phyloP scores from a whole-genome alignment of 2,113 vertebrate species.

The Odocoileus virginianus region DNA sequence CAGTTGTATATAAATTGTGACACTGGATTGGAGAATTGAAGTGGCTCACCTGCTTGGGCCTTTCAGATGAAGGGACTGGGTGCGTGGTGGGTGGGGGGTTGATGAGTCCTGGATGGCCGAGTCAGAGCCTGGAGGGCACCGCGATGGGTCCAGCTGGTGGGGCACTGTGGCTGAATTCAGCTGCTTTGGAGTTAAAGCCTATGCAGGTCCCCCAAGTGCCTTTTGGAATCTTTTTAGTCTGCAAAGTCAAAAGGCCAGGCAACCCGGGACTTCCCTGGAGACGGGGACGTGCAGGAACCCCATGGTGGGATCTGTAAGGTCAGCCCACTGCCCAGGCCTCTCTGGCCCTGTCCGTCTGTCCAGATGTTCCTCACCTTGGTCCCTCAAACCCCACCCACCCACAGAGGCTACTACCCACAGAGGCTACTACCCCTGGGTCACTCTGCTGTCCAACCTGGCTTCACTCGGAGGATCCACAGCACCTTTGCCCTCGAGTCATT shows the following conservation, averaged over 20 bases:
- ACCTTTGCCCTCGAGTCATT: fast-evolving
- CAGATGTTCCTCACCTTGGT: fast-evolving
- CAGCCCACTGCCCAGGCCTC: fast-evolving
- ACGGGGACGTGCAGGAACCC: fast-evolving
- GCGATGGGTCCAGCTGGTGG: fast-evolving
- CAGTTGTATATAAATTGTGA: fast-evolving
- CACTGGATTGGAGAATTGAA: fast-evolving
- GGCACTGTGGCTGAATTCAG: not conserved
- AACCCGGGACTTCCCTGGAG: not conserved
- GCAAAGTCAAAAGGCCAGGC: not conserved
- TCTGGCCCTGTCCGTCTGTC: not conserved
- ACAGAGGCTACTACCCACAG: fast-evolving
- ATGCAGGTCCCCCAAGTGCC: not conserved
- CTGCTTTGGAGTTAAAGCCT: not conserved
- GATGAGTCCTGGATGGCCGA: not conserved
- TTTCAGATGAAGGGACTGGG: not conserved
- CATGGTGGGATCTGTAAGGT: fast-evolving
- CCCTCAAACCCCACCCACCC: fast-evolving
- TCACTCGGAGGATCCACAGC: fast-evolving
- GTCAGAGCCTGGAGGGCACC: not conserved
- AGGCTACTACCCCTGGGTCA: fast-evolving
- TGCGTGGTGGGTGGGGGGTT: fast-evolving
- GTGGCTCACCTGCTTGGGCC: not conserved
- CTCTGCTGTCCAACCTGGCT: fast-evolving
- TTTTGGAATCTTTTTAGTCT: not conserved